Base-by-base conservation (phyloP, 2,113 vertebrate species). In the Ia io region DNA sequence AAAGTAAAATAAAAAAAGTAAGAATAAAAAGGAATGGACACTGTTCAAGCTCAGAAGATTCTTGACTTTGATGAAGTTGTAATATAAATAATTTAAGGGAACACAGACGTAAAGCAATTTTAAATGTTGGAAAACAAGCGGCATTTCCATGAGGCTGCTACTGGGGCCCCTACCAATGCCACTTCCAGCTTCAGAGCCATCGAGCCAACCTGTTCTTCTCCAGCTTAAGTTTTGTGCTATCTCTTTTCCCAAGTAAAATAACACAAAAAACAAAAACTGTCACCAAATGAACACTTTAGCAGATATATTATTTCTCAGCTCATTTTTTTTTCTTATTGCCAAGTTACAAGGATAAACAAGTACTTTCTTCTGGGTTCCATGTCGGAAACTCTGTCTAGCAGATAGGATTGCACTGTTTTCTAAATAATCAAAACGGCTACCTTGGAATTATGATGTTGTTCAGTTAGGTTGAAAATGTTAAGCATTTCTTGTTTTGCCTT, bases 401-500 rank as follows among this genome's bases (percentile, higher is more conserved):
- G 8, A 13, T 23, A 56, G 10, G 35, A 32, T 56, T 61, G 7
- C 37, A 67, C 77, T 78, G 35, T 79, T 85, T 77, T 73, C n/a
- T 94, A 70, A 87, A 56, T 83, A 49, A 84, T 35, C 42, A 76
- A 92, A 92, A 90, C 5, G 59, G 30, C 77, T 90, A 9, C 70
- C 25, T 59, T 79, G 25, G 40, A 70, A 90, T 91, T 84, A 69
- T 51, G 67, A 35, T 49, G 28, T 53, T 65, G 44, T 42, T 90
- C 20, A 65, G 23, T 61, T 63, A 80, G 44, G 61, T 25, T 92
- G 71, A 92, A 82, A 92, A 84, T 83, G 47, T 59, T 56, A 79
- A 90, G 47, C 22, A 82, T 35, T 83, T 89, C 84, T 87, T 23
- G 13, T 79, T 90, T 96, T 79, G 42, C n/a, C 23, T 90, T 78